phyloP scores from a whole-genome alignment of 2,113 vertebrate species.

The Cyrtonyx montezumae region DNA sequence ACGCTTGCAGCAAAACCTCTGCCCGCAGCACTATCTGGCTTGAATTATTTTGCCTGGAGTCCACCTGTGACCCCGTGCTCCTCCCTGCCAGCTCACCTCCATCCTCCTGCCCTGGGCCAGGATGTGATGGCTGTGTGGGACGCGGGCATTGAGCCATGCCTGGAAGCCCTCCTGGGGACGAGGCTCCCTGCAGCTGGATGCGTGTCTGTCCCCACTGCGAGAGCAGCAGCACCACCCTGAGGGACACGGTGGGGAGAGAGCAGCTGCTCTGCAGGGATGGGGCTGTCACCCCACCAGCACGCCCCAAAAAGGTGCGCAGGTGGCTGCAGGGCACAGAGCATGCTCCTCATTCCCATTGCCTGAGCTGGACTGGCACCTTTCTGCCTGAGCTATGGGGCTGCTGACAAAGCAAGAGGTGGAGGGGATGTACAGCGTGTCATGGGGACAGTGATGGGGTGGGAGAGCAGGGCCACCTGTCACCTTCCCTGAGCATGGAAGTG shows the following conservation, averaged over 20 bases:
- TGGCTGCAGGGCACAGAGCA: not conserved
- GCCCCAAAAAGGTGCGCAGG: rapidly evolving
- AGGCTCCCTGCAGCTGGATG: constrained; percentile 9
- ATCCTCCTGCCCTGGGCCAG: rapidly evolving
- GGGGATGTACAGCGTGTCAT: not conserved
- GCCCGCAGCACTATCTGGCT: not conserved
- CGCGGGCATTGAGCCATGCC: not conserved
- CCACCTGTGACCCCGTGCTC: not conserved
- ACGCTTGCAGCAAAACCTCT: not conserved
- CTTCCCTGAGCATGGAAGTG: not conserved
- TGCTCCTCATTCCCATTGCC: rapidly evolving
- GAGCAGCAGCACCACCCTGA: constrained; percentile 69
- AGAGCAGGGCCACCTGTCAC: not conserved
- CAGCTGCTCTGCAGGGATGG: not conserved
- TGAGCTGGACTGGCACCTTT: rapidly evolving
- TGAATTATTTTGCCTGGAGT: not conserved
- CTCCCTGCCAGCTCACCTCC: not conserved
- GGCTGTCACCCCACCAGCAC: not conserved
- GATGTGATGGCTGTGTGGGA: rapidly evolving
- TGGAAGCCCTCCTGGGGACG: constrained; percentile 48
- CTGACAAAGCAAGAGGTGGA: rapidly evolving
- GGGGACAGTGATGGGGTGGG: not conserved
- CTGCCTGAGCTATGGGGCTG: rapidly evolving
- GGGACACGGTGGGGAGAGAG: not conserved
- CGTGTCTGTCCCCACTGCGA: not conserved